Base-by-base conservation (phyloP, 2,113 vertebrate genomes). In the Strix uralensis region DNA sequence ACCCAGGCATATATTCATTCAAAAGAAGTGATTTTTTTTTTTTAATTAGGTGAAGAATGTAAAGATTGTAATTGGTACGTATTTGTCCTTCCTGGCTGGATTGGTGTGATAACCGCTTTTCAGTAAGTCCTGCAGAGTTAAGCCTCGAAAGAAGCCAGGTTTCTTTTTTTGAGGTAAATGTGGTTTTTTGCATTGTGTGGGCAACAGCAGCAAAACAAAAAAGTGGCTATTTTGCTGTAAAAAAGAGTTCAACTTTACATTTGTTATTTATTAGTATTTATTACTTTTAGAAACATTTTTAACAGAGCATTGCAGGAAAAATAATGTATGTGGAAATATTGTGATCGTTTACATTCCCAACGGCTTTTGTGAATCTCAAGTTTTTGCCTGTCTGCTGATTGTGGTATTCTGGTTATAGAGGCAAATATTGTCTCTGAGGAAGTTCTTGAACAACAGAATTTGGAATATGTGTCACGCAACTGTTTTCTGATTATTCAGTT, bases 251-350 rank as follows among this genome's bases (percentile, higher is more conserved):
- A 42, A 93, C 22, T 94, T 63, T 96, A 96, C 66, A 86, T 91
- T 93, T 89, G 47, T 62, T 86, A 85, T 94, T 95, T 96, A 92
- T 92, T 95, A 95, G 80, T 90, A 96, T 96, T 97, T 97, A 95
- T 82, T 96, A 97, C 89, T 96, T 98, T 96, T 79, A 86, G 80
- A 96, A 97, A 72, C 11, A 85, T 96, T 97, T 96, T 96, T 61
- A 96, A 92, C 90, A 77, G 82, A 75, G 58, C 97, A 88, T 90
- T 96, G 86, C 90, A 96, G 72, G 83, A 88, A 90, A 91, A 95
- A 79, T 63, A 74, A 74, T 89, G 54, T 95, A 78, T 93, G 96
- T 97, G 82, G 90, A 95, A 92, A 74, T 89, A 88, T 52, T 84
- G 82, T 98, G 59, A 85, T 82, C n/a, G 71, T 93, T 95, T 91